These are phyloP conservation scores for Cotesia congregata DNA, from an alignment of 2,888 invertebrate genomes.

Conservation along the genomic window DNA sequence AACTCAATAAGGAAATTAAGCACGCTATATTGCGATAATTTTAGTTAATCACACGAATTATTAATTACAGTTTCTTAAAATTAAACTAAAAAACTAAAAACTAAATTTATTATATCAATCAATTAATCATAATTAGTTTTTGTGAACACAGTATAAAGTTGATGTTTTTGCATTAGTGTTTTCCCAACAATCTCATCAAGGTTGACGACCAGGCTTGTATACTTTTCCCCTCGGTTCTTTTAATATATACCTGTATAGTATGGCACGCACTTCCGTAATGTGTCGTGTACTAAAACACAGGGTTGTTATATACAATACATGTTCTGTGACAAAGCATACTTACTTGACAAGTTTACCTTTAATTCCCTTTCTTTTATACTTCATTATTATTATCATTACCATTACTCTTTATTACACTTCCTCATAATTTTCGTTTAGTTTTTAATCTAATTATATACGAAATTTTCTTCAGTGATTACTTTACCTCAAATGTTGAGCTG, in stretches of 20 bases:
- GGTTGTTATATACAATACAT: conserved; percentile 8
- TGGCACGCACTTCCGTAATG: conserved; percentile 30
- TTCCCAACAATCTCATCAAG: conserved; percentile 20
- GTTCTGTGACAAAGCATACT: conserved; percentile 6
- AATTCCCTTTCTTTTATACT: neutral
- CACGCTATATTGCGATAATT: neutral
- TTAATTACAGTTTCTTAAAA: neutral
- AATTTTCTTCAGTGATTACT: neutral
- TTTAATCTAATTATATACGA: neutral
- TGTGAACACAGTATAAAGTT: conserved; percentile 3
- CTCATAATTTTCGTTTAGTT: neutral
- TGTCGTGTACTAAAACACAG: conserved; percentile 22
- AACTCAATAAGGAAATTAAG: neutral
- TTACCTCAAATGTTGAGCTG: conserved; percentile 1
- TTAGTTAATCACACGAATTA: neutral
- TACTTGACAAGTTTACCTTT: neutral
- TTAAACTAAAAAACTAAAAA: neutral
- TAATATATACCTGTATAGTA: neutral
- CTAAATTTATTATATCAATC: conserved; percentile 11
- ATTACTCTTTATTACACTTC: neutral
- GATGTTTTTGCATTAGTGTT: conserved; percentile 17
- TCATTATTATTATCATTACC: neutral
- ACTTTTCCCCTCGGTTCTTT: conserved; percentile 16
- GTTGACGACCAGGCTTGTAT: conserved; percentile 22
- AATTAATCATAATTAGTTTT: conserved; percentile 17